Conservation (phyloP, 2,888 invertebrate species). For the Onthophagus sagittarius region DNA sequence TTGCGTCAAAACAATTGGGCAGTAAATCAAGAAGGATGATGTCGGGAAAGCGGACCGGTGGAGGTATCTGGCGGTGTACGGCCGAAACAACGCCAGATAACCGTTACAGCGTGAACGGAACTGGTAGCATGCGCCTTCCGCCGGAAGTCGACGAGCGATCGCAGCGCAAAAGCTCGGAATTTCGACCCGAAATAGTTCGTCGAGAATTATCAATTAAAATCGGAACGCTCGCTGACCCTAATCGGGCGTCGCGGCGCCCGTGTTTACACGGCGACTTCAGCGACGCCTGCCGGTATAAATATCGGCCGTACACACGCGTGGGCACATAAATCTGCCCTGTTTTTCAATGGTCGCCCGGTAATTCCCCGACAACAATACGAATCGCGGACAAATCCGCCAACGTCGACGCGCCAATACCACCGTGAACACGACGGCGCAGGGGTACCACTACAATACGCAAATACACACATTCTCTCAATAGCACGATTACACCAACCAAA, state of each 20-base stretch:
- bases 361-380: conserved; percentile 38
- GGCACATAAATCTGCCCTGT: conserved; percentile 31
- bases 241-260: background rate
- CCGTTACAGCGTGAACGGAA: conserved; percentile 34
- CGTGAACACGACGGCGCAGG: background rate
- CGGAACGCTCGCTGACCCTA: background rate
- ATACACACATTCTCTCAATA: background rate
- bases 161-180: background rate
- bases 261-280: background rate
- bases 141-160: conserved; percentile 28
- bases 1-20: background rate
- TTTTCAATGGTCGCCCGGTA: conserved; percentile 30
- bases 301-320: conserved; percentile 25
- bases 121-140: conserved; percentile 38
- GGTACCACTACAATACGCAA: background rate
- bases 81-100: conserved; percentile 34
- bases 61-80: conserved; percentile 39
- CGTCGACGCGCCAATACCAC: background rate
- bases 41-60: conserved; percentile 28
- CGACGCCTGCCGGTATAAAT: conserved; percentile 11
- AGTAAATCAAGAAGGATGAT: conserved; percentile 20
- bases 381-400: conserved; percentile 38
- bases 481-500: background rate
- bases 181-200: conserved; percentile 6
- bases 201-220: background rate